A percentile compares a stretch with the other conserved stretches of the same genome.
phyloP scores from a whole-genome alignment of 2,797 vertebrate genomes.

The Cirrhinus molitorella region DNA sequence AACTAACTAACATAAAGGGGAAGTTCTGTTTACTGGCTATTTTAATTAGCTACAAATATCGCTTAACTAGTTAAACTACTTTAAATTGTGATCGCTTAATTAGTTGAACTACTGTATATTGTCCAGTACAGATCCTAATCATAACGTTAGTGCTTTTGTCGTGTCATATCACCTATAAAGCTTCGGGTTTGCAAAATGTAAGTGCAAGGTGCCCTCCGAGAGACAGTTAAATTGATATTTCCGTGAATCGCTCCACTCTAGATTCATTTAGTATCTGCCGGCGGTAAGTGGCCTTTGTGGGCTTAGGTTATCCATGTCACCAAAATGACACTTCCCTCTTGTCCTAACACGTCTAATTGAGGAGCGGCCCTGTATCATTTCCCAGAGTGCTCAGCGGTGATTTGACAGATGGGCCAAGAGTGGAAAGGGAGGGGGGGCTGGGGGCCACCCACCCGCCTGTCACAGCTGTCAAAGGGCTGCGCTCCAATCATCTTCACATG shows the following conservation, averaged over 20 bases:
- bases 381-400: constrained; percentile 50
- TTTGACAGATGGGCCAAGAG: constrained; percentile 64
- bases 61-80: not conserved
- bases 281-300: constrained; percentile 52
- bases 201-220: constrained; percentile 1
- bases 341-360: constrained; percentile 62
- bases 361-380: constrained; percentile 51
- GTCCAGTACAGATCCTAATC: not conserved
- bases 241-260: constrained; percentile 9
- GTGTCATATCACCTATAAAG: not conserved
- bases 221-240: constrained; percentile 29
- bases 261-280: constrained; percentile 49
- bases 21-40: not conserved
- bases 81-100: not conserved
- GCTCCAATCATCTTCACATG: constrained; percentile 63
- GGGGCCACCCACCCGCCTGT: constrained; percentile 63
- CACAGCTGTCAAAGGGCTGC: constrained; percentile 62
- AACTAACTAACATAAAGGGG: too few relatives aligned
- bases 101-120: not conserved
- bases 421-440: constrained; percentile 27
- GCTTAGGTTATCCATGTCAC: constrained; percentile 55
- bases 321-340: constrained; percentile 62
- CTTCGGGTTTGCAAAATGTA: not conserved
- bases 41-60: not conserved
- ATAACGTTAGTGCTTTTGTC: not conserved